A percentile compares a stretch with the other conserved stretches of the same genome.
phyloP scores from a whole-genome alignment of 2,888 invertebrate species.

The Tuta absoluta region DNA sequence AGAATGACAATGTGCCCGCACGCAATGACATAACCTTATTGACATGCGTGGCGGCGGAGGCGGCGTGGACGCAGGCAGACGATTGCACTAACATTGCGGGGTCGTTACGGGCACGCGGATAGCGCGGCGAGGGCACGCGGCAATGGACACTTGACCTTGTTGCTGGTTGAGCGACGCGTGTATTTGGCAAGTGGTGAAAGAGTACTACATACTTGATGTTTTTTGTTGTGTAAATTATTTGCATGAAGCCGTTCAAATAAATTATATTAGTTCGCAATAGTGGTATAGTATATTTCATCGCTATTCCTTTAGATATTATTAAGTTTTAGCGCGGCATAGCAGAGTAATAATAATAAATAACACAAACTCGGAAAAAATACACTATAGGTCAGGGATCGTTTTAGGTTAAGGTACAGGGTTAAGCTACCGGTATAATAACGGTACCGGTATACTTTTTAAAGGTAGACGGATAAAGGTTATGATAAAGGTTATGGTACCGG shows the following conservation, averaged over 20 bases:
- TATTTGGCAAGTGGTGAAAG: background rate
- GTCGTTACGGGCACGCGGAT: background rate
- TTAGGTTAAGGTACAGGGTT: too few species aligned
- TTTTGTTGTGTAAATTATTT: background rate
- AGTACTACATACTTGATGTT: background rate
- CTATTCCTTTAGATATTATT: too few species aligned
- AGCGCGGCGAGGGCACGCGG: slow-evolving; percentile 1
- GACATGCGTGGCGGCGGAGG: slow-evolving; percentile 20
- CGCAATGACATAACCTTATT: slow-evolving; percentile 26
- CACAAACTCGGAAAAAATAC: too few species aligned
- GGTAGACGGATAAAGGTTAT: too few species aligned
- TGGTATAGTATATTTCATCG: too few species aligned
- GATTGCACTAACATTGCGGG: slow-evolving; percentile 21
- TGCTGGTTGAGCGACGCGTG: background rate
- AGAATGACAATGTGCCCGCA: background rate
- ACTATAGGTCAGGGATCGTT: too few species aligned
- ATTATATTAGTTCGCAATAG: too few species aligned
- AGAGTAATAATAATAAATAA: too few species aligned
- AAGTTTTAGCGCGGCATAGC: too few species aligned
- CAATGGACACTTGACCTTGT: slow-evolving; percentile 28
- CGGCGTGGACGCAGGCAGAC: background rate
- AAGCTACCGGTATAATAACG: too few species aligned
- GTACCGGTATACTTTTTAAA: too few species aligned
- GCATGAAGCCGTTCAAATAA: background rate
- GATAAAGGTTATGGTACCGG: too few species aligned